Conservation (phyloP, 1,140 invertebrate species). For the Gonioctena quinquepunctata region DNA sequence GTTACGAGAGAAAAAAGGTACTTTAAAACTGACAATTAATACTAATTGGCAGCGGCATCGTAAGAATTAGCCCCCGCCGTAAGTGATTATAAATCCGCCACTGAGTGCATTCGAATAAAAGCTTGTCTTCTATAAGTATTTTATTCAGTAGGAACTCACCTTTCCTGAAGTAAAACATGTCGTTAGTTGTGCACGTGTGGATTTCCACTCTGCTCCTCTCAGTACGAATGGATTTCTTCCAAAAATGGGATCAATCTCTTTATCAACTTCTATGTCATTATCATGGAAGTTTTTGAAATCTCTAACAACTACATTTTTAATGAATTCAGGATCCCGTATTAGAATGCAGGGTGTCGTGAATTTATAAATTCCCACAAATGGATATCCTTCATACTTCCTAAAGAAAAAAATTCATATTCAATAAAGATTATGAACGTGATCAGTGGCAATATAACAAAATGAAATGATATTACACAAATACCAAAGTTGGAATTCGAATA, state of each 20-base stretch:
- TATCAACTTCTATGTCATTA: constrained; percentile 46
- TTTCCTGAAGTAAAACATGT: constrained; percentile 60
- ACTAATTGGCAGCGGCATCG: too few species aligned
- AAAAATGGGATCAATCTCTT: constrained; percentile 54
- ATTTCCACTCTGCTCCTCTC: constrained; percentile 60
- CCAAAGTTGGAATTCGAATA: too few species aligned
- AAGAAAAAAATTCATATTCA: constrained; percentile 15
- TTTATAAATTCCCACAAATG: constrained; percentile 56
- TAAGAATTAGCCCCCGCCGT: too few species aligned
- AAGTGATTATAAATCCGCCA: too few species aligned
- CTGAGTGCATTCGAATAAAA: too few species aligned
- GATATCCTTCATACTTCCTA: constrained; percentile 49
- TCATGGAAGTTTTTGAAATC: constrained; percentile 50
- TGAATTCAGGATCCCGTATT: constrained; percentile 54
- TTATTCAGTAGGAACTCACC: too few species aligned
- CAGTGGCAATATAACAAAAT: too few species aligned
- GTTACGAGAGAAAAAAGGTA: too few species aligned
- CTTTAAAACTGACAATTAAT: too few species aligned
- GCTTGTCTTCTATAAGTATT: too few species aligned
- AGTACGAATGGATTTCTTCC: constrained; percentile 57
- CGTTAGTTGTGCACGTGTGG: constrained; percentile 59
- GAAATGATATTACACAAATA: too few species aligned
- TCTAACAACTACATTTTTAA: constrained; percentile 52
- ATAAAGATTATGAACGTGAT: background rate
- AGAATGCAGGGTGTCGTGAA: constrained; percentile 51